Evolutionary conservation across 1,140 invertebrate genomes (phyloP).

Genomic region (Zaprionus camerounensis): DNA sequence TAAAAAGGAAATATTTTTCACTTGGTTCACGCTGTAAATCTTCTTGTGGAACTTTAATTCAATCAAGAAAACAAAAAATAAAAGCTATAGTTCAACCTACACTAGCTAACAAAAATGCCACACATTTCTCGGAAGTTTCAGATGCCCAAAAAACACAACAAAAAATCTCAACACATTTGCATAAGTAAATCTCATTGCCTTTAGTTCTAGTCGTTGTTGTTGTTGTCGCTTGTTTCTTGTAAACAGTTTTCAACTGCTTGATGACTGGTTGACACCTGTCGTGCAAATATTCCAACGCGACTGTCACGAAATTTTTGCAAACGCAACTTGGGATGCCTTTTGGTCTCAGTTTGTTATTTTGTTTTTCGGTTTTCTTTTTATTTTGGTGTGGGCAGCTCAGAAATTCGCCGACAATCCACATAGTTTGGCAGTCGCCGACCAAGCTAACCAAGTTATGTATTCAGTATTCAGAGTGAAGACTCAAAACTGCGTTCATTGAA

Average conservation of each 20-base stretch:
- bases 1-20: slow-evolving; percentile 5
- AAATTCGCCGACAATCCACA: slow-evolving; percentile 38
- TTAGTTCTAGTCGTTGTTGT: slow-evolving; percentile 17
- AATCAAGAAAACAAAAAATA: background rate
- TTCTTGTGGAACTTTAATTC: background rate
- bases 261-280: slow-evolving; percentile 43
- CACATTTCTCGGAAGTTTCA: background rate
- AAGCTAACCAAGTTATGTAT: slow-evolving; percentile 19
- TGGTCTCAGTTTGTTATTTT: background rate
- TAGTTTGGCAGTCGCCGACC: background rate
- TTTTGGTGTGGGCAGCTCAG: slow-evolving; percentile 27
- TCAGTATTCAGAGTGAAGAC: background rate
- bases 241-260: slow-evolving; percentile 21
- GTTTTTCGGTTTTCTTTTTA: background rate
- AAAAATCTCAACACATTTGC: slow-evolving; percentile 8
- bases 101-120: background rate
- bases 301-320: slow-evolving; percentile 28
- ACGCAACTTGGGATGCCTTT: slow-evolving; percentile 27
- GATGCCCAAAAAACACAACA: background rate
- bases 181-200: slow-evolving; percentile 32
- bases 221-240: slow-evolving; percentile 5
- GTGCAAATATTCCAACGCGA: slow-evolving; percentile 39
- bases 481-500: slow-evolving; percentile 20
- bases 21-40: background rate
- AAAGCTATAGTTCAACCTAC: background rate